Evolutionary conservation across 2,113 vertebrate species (phyloP).

Genomic region (Cephalopholis sonnerati): DNA sequence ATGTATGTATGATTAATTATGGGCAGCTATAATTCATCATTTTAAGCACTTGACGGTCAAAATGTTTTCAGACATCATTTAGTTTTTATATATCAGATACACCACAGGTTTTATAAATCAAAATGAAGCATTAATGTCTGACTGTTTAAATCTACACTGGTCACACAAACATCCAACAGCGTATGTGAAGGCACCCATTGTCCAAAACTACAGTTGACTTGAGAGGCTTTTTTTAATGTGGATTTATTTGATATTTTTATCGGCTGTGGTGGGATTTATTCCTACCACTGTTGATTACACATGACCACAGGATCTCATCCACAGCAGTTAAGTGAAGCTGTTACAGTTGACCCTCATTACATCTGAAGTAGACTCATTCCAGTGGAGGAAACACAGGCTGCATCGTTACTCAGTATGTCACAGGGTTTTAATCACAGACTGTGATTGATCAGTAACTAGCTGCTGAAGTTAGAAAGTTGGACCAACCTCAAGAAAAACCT

Average conservation of each 20-base stretch:
- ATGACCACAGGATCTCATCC: conserved; percentile 17
- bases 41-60: not conserved
- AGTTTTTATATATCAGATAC: not conserved
- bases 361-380: not conserved
- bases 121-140: too few relatives aligned
- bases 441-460: not conserved
- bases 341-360: conserved; percentile 9
- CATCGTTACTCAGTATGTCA: not conserved
- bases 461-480: too few relatives aligned
- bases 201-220: not conserved
- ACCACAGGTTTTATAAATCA: not conserved
- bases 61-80: too few relatives aligned
- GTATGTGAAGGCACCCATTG: not conserved
- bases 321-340: conserved; percentile 10
- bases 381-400: not conserved
- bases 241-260: conserved; percentile 5
- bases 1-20: not conserved
- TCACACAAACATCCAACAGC: too few relatives aligned
- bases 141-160: not conserved
- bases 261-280: not conserved
- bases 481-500: not conserved
- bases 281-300: not conserved
- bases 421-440: not conserved
- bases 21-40: not conserved
- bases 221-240: not conserved